These are phyloP conservation scores for Zenarchopterus dispar DNA, from an alignment of 2,797 vertebrate species.

Conservation along the genomic window DNA sequence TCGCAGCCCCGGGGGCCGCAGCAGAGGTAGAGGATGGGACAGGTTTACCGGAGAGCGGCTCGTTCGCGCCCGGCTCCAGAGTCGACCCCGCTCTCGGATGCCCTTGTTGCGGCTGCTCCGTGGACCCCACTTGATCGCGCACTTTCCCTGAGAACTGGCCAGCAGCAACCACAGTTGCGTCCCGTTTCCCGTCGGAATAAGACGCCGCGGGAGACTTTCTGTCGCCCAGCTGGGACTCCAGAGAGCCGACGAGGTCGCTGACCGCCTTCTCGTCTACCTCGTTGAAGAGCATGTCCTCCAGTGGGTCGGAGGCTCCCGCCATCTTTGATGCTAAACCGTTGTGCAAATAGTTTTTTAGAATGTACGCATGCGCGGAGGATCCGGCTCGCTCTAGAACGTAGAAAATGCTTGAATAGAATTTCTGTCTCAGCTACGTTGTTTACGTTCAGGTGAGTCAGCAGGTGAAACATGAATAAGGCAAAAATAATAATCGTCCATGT, in stretches of 20 bases:
- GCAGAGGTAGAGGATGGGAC: constrained; percentile 64
- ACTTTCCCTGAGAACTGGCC: constrained; percentile 81
- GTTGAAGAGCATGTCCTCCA: constrained; percentile 89
- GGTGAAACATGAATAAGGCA: no score
- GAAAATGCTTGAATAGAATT: constrained; percentile 42
- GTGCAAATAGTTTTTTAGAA: constrained; percentile 81
- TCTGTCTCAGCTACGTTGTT: background rate
- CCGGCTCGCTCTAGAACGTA: constrained; percentile 45
- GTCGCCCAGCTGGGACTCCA: constrained; percentile 87
- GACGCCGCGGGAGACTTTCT: constrained; percentile 68
- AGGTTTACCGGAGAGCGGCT: constrained; percentile 67
- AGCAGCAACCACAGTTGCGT: constrained; percentile 63
- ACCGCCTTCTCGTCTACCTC: constrained; percentile 90
- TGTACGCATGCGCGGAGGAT: constrained; percentile 76
- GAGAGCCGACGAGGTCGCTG: constrained; percentile 87
- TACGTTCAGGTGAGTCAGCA: no score
- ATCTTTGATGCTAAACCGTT: constrained; percentile 84
- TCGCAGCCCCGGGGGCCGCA: constrained; percentile 49
- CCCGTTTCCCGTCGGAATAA: constrained; percentile 63
- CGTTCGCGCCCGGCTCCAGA: constrained; percentile 66
- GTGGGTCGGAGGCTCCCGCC: constrained; percentile 84
- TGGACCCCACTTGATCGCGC: constrained; percentile 77
- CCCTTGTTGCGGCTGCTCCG: constrained; percentile 80
- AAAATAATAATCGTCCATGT: no score
- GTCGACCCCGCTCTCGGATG: constrained; percentile 76